phyloP scores from a whole-genome alignment of 2,113 vertebrate species.

The Acinonyx jubatus region DNA sequence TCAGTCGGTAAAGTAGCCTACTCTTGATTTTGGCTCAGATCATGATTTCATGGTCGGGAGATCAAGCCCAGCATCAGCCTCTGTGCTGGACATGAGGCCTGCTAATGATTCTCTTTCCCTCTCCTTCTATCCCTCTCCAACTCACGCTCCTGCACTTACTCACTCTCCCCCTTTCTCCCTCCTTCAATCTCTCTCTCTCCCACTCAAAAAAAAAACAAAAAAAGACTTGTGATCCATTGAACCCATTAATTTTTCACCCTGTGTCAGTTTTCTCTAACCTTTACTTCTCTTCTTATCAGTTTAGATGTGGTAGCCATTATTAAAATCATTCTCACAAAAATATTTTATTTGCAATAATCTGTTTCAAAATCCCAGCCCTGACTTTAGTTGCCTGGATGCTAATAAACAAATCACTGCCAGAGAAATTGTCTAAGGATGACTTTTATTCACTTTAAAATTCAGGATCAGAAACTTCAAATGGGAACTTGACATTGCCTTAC shows the following conservation, averaged over 20 bases:
- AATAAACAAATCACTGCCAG: background rate
- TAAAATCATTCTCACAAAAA: background rate
- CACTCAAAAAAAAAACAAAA: too few species aligned
- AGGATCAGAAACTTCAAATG: background rate
- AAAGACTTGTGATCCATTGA: background rate
- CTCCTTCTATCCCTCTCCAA: too few species aligned
- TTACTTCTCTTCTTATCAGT: background rate
- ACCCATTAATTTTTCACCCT: background rate
- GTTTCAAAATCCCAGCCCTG: background rate
- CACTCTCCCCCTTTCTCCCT: too few species aligned
- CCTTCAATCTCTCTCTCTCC: too few species aligned
- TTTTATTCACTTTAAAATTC: background rate
- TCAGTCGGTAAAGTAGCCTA: too few species aligned
- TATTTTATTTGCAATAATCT: conserved; percentile 1
- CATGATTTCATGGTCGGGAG: too few species aligned
- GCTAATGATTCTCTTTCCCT: too few species aligned
- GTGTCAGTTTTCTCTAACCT: background rate
- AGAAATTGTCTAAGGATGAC: background rate
- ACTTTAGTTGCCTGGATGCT: background rate
- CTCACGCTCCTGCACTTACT: too few species aligned
- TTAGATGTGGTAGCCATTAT: background rate
- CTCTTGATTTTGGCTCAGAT: too few species aligned
- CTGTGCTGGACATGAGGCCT: too few species aligned
- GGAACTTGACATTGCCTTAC: background rate
- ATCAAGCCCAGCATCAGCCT: too few species aligned